Conservation (phyloP, 2,113 vertebrate genomes). For the Gyps fulvus region DNA sequence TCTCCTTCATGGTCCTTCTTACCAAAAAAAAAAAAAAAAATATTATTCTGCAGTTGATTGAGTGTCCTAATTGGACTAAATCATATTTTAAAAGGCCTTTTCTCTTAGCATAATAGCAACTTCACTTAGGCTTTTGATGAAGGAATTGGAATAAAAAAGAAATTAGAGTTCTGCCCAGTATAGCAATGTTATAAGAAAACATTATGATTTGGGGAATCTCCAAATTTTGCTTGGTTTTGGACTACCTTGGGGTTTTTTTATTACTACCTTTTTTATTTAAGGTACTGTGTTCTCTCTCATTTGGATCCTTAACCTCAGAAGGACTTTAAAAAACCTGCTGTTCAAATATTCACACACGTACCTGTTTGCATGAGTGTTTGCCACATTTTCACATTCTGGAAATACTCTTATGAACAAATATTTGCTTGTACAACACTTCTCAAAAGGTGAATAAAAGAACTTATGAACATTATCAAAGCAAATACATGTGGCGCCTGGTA, state of each 20-base stretch:
- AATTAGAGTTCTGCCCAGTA: background rate
- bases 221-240: background rate
- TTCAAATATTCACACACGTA: background rate
- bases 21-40: background rate
- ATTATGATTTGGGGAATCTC: background rate
- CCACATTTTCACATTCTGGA: conserved; percentile 18
- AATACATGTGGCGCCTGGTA: conserved; percentile 17
- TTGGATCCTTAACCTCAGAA: background rate
- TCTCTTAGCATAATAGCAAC: background rate
- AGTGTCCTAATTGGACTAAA: background rate
- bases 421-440: background rate
- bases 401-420: conserved; percentile 28
- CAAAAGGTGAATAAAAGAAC: background rate
- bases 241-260: background rate
- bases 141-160: background rate
- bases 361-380: background rate
- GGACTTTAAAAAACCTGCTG: background rate
- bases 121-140: background rate
- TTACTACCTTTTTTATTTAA: background rate
- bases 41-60: background rate
- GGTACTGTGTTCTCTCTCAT: background rate
- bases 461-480: conserved; percentile 28
- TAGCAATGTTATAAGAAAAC: background rate
- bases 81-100: background rate
- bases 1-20: background rate